Percentiles rank a stretch among this genome's conserved stretches.
Evolutionary conservation across 2,113 vertebrate genomes (phyloP).

Genomic region (Meriones unguiculatus): DNA sequence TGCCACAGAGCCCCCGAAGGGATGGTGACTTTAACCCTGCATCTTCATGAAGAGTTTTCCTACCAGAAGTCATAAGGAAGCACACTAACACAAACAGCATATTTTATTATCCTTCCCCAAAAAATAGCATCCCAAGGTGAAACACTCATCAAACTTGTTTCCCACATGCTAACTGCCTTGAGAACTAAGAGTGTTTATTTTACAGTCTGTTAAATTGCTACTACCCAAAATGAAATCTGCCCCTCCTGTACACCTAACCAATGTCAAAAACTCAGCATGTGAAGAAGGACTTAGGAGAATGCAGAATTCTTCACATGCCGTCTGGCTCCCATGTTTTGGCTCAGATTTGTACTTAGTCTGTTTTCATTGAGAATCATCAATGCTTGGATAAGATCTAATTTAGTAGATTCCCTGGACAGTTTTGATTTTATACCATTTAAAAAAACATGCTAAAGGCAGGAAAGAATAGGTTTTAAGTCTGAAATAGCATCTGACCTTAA

Average conservation of each 20-base stretch:
- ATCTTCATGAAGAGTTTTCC: neutral
- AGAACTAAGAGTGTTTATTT: neutral
- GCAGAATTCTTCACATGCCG: neutral
- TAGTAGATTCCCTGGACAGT: neutral
- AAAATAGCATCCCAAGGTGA: neutral
- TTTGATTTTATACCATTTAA: constrained; percentile 1
- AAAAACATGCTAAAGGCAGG: neutral
- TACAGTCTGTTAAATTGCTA: neutral
- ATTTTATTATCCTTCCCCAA: neutral
- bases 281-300: neutral
- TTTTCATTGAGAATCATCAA: neutral
- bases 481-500: neutral
- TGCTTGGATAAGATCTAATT: neutral
- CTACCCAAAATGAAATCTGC: constrained; percentile 7
- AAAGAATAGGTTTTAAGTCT: constrained; percentile 12
- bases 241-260: neutral
- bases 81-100: neutral
- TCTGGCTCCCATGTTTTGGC: neutral
- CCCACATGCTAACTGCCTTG: neutral
- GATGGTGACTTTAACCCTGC: constrained; percentile 7
- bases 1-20: neutral
- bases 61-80: neutral
- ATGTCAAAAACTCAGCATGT: neutral
- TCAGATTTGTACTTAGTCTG: neutral
- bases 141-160: constrained; percentile 5